Evolutionary conservation across 2,113 vertebrate genomes (phyloP), one percentile per base, ranked within the genome.

Genomic region (Platysternon megacephalum): DNA sequence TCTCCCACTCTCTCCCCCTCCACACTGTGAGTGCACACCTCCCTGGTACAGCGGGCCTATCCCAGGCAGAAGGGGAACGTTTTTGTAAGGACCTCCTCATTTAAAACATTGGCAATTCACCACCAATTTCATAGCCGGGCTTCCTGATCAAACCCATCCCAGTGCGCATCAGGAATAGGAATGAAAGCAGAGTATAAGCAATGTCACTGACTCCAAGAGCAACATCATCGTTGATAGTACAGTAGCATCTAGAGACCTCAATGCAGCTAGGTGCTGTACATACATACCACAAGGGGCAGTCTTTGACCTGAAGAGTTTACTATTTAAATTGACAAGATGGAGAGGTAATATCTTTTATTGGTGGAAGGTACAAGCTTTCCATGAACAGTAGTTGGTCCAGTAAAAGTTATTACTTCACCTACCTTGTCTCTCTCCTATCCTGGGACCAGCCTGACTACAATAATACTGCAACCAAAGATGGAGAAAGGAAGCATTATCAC

Each of bases 241-340:
- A 78, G 42, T 21, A 16, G 74, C 39, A 11, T 28, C 74, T 28
- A 78, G 4, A 78, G 11, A 26, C 13, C 42, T 21, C 11, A 72
- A 9, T n/a, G 61, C 35, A 35, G 1, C 32, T 42, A 0, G 0
- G 65, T 93, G 46, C 42, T 51, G 93, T 78, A 11, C 0, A 0
- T 13, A 79, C 53, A 35, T 26, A 32, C 42, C 35, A 5, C 7
- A 92, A 90, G 32, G 84, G 65, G 24, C n/a, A 13, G 48, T 61
- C 82, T 11, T 82, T 91, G 35, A 32, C 29, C 79, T 35, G 32
- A 51, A 51, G 48, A 21, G 9, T 32, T 52, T n/a, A 22, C 79
- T 2, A 44, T 53, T 48, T 84, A 26, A 78, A 8, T n/a, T 19
- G 89, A 81, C 0, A 0, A 85, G 19, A 58, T 49, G 56, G 56